A percentile compares a stretch with the other conserved stretches of the same genome.
Conservation (phyloP, 2,888 invertebrate species). For the Pollenia griseotomentosa region DNA sequence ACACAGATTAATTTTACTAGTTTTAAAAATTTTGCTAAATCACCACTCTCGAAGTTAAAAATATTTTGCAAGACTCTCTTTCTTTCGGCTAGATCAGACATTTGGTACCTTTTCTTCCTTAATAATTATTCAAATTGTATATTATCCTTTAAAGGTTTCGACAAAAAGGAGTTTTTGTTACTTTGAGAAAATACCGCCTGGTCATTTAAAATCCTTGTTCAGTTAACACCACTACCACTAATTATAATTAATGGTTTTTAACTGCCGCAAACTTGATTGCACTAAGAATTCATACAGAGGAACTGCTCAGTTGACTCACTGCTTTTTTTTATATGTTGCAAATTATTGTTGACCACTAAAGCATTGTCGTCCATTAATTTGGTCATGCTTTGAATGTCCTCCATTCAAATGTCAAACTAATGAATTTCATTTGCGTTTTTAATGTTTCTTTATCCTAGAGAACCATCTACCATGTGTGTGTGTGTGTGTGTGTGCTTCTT, state of each 20-base stretch:
- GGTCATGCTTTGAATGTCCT: conserved; percentile 43
- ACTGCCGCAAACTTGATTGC: background rate
- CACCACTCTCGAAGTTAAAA: background rate
- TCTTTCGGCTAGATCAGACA: conserved; percentile 21
- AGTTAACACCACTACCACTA: conserved; percentile 61
- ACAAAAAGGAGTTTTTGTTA: background rate
- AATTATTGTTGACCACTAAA: conserved; percentile 70
- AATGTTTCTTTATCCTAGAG: conserved; percentile 5
- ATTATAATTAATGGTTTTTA: conserved; percentile 66
- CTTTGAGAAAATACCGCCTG: conserved; percentile 56
- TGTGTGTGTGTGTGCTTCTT: conserved; percentile 33
- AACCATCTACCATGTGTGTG: conserved; percentile 8
- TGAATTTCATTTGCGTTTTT: conserved; percentile 68
- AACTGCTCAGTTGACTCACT: background rate
- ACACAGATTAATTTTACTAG: background rate
- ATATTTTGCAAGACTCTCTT: background rate
- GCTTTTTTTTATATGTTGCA: conserved; percentile 54
- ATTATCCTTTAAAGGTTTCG: background rate
- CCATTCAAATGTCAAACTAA: conserved; percentile 72
- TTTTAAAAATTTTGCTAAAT: conserved; percentile 42
- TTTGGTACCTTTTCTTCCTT: background rate
- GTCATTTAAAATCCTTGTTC: conserved; percentile 23
- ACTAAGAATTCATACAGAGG: background rate
- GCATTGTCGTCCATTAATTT: conserved; percentile 41
- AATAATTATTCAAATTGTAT: conserved; percentile 51